Conservation (phyloP, 2,797 vertebrate genomes). For the Lepus oiostolus region DNA sequence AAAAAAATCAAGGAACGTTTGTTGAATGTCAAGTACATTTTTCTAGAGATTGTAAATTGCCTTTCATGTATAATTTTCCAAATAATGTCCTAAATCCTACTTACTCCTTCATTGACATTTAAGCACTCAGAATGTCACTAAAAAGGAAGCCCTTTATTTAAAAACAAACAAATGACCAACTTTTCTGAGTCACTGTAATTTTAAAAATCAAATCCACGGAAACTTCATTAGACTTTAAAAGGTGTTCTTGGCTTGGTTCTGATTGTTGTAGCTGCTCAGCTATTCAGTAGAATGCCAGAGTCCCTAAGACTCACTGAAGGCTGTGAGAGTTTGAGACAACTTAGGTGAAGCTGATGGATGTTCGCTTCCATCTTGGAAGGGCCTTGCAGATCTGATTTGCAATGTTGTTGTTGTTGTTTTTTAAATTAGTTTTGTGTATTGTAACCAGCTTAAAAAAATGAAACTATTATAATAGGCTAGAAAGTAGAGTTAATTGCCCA, state of each 20-base stretch:
- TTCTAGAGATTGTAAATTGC: slow-evolving; percentile 30
- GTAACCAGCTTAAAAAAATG: neutral
- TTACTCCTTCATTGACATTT: slow-evolving; percentile 20
- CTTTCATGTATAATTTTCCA: slow-evolving; percentile 48
- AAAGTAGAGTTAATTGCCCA: neutral
- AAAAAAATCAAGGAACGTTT: neutral
- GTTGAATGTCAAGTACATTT: neutral
- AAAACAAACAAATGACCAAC: neutral
- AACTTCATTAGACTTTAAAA: slow-evolving; percentile 36
- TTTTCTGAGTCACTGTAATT: slow-evolving; percentile 42
- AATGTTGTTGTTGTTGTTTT: neutral
- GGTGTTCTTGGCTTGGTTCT: neutral
- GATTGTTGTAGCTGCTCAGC: neutral
- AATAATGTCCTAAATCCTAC: slow-evolving; percentile 50
- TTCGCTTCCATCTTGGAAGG: neutral
- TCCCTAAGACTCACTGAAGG: neutral
- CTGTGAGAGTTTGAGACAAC: neutral
- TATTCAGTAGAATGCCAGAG: neutral
- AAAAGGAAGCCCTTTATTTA: slow-evolving; percentile 31
- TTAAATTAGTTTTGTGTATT: neutral
- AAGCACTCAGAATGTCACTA: neutral
- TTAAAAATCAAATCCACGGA: neutral
- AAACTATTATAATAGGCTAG: neutral
- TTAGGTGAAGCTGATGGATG: neutral
- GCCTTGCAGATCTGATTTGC: neutral